Percentiles rank a stretch among this genome's conserved stretches.
Evolutionary conservation across 2,888 invertebrate species (phyloP).

Genomic region (Nysson spinosus): DNA sequence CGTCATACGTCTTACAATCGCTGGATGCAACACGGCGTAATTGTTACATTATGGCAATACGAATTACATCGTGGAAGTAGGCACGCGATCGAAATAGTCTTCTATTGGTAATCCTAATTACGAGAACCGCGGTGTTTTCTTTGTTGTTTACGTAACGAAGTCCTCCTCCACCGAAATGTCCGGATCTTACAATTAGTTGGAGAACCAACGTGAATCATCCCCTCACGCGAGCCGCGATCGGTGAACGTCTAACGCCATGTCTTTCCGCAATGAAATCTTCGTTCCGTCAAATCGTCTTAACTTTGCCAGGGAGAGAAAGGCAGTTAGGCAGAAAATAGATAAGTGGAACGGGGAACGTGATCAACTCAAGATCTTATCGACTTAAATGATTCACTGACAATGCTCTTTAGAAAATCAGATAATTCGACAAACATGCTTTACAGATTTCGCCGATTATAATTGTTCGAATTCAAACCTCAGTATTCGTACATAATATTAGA

Average conservation of each 20-base stretch:
- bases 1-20: slow-evolving; percentile 56
- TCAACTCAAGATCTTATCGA: slow-evolving; percentile 17
- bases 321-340: slow-evolving; percentile 7
- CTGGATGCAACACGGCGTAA: slow-evolving; percentile 48
- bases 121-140: slow-evolving; percentile 56
- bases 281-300: slow-evolving; percentile 8
- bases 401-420: not conserved
- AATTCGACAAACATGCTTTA: not conserved
- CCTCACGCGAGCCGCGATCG: slow-evolving; percentile 37
- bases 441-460: not conserved
- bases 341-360: slow-evolving; percentile 28
- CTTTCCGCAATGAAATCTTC: slow-evolving; percentile 13
- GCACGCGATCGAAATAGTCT: slow-evolving; percentile 64
- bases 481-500: too few relatives aligned
- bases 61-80: slow-evolving; percentile 56
- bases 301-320: slow-evolving; percentile 17
- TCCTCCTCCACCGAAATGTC: slow-evolving; percentile 36
- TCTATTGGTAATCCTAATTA: slow-evolving; percentile 61
- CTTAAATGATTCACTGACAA: slow-evolving; percentile 8
- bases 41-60: slow-evolving; percentile 59
- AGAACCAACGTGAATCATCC: slow-evolving; percentile 38
- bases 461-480: slow-evolving; percentile 3
- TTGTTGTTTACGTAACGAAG: slow-evolving; percentile 54
- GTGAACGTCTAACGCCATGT: slow-evolving; percentile 13
- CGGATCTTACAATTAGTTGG: slow-evolving; percentile 35